These are phyloP conservation scores for Fringilla coelebs DNA, from an alignment of 2,797 vertebrate species.

Conservation along the genomic window DNA sequence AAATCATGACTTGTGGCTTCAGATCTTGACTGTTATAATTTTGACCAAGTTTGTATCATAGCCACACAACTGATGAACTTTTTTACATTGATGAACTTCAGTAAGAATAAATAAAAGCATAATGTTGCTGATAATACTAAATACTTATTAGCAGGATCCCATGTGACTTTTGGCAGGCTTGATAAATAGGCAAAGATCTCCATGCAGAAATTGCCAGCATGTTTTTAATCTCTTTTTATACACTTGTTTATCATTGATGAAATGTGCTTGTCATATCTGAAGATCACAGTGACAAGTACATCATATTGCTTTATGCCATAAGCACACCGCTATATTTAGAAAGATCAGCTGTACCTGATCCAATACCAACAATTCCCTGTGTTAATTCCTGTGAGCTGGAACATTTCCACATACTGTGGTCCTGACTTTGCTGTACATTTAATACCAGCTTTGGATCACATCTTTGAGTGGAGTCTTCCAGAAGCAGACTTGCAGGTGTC, in stretches of 20 bases:
- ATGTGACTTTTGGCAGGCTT: not conserved
- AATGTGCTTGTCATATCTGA: not conserved
- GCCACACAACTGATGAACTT: not conserved
- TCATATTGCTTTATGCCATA: not conserved
- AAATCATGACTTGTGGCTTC: not conserved
- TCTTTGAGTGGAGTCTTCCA: not conserved
- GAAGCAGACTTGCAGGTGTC: not conserved
- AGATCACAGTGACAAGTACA: not conserved
- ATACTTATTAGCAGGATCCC: not conserved
- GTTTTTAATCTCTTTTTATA: not conserved
- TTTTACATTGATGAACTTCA: not conserved
- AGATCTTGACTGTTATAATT: not conserved
- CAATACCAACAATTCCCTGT: not conserved
- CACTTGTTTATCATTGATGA: not conserved
- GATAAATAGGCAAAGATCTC: not conserved
- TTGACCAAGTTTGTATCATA: not conserved
- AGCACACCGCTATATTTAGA: not conserved
- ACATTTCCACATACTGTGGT: not conserved
- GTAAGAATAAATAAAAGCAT: not conserved
- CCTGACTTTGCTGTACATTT: not conserved
- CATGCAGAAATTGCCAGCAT: not conserved
- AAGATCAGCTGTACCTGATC: not conserved
- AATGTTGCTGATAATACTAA: not conserved
- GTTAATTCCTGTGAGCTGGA: not conserved
- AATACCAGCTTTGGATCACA: not conserved